These are phyloP conservation scores for Lasioglossum figueresi DNA, from an alignment of 2,888 invertebrate species.

Conservation along the genomic window DNA sequence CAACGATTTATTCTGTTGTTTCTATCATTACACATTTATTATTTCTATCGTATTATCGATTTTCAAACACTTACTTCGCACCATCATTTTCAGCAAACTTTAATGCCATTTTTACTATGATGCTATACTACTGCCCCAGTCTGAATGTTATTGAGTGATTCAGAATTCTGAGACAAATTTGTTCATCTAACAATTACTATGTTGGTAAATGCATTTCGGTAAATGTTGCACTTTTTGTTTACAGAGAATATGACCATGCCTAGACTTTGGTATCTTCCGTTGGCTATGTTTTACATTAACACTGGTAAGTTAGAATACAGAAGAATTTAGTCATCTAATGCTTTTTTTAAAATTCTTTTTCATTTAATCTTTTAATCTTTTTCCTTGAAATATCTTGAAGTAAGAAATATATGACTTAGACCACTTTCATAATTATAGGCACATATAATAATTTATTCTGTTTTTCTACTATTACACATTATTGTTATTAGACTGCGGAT, in stretches of 20 bases:
- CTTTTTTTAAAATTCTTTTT: too few relatives aligned
- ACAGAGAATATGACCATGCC: background rate
- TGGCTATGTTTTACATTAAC: background rate
- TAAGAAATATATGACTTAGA: too few relatives aligned
- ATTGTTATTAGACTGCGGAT: too few relatives aligned
- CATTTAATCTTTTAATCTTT: too few relatives aligned
- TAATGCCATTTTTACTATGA: slow-evolving; percentile 59
- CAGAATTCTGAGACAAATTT: slow-evolving; percentile 61
- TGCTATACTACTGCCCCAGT: slow-evolving; percentile 80
- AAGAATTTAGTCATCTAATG: too few relatives aligned
- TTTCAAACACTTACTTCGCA: background rate
- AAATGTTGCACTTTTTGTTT: background rate
- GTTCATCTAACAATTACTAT: background rate
- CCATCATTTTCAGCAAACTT: background rate
- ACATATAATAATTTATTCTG: background rate
- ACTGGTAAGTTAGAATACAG: slow-evolving; percentile 16
- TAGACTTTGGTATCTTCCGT: background rate
- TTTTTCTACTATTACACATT: background rate
- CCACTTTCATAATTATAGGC: too few relatives aligned
- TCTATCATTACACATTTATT: background rate
- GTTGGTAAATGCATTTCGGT: background rate
- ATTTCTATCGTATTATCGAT: background rate
- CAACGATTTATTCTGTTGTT: background rate
- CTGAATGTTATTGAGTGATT: slow-evolving; percentile 79
- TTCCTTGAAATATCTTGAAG: too few relatives aligned